Evolutionary conservation across 2,888 invertebrate species (phyloP).

Genomic region (Tinea trinotella): DNA sequence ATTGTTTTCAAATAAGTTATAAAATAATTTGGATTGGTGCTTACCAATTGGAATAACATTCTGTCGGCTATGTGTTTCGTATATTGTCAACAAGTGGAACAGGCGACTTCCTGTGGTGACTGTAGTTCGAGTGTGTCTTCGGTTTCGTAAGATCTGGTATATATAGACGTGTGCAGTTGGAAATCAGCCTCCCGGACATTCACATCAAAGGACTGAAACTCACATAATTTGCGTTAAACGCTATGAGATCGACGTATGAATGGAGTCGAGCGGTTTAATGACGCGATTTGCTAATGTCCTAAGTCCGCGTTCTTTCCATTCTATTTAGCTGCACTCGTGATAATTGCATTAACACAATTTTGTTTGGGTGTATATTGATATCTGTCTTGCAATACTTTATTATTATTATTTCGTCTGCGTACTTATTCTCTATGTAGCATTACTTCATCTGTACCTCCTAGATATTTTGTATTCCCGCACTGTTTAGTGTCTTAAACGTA

Average conservation of each 20-base stretch:
- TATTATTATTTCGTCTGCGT: too few species aligned
- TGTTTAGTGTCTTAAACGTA: too few species aligned
- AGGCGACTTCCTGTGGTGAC: constrained; percentile 62
- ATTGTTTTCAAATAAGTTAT: too few species aligned
- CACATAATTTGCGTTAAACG: constrained; percentile 53
- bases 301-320: constrained; percentile 1
- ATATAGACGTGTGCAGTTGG: constrained; percentile 47
- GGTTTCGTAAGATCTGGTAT: constrained; percentile 66
- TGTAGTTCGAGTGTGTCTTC: constrained; percentile 61
- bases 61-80: constrained; percentile 31
- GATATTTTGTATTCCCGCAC: too few species aligned
- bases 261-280: constrained; percentile 27
- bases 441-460: too few species aligned
- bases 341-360: neutral
- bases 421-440: too few species aligned
- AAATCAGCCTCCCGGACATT: constrained; percentile 35
- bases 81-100: constrained; percentile 37
- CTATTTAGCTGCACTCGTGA: constrained; percentile 9
- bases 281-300: neutral
- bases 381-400: too few species aligned
- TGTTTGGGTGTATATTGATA: too few species aligned
- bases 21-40: constrained; percentile 27
- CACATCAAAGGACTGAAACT: constrained; percentile 48
- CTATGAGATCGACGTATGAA: constrained; percentile 54
- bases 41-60: constrained; percentile 53